Evolutionary conservation across 1,140 invertebrate genomes (phyloP).

Genomic region (Aphaenogaster rudis): DNA sequence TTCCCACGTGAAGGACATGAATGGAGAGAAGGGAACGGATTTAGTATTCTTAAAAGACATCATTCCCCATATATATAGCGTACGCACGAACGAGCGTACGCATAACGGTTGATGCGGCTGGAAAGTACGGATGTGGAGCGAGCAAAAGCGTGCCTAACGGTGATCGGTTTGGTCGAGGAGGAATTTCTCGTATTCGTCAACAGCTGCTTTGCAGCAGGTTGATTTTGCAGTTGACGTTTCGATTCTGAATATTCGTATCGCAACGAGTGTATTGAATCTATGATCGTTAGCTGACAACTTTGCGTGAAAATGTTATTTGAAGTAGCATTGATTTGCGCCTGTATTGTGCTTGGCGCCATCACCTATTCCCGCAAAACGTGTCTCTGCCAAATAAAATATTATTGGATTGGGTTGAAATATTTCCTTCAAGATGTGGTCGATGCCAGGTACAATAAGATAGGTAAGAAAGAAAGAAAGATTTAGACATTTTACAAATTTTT

Average conservation of each 20-base stretch:
- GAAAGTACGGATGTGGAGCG: slow-evolving; percentile 27
- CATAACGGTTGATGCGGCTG: slow-evolving; percentile 21
- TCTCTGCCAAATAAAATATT: not conserved
- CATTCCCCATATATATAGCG: not conserved
- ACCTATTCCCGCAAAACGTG: not conserved
- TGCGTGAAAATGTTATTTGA: slow-evolving; percentile 32
- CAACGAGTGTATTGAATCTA: not conserved
- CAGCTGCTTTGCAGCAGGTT: not conserved
- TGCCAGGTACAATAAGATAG: slow-evolving; percentile 26
- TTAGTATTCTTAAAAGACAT: not conserved
- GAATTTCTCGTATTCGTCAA: not conserved
- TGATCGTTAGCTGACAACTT: not conserved
- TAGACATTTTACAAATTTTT: not conserved
- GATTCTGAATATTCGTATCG: not conserved
- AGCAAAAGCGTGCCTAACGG: slow-evolving; percentile 20
- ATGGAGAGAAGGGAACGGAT: too few species aligned
- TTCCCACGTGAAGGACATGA: not conserved
- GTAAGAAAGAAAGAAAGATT: slow-evolving; percentile 36
- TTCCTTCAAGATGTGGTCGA: not conserved
- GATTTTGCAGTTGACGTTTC: not conserved
- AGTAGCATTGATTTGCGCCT: not conserved
- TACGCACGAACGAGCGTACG: not conserved
- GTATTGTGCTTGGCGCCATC: not conserved
- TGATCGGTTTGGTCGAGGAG: not conserved
- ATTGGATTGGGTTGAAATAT: not conserved